These are phyloP conservation scores for Buathra laborator DNA, from an alignment of 2,888 invertebrate genomes.

Conservation along the genomic window DNA sequence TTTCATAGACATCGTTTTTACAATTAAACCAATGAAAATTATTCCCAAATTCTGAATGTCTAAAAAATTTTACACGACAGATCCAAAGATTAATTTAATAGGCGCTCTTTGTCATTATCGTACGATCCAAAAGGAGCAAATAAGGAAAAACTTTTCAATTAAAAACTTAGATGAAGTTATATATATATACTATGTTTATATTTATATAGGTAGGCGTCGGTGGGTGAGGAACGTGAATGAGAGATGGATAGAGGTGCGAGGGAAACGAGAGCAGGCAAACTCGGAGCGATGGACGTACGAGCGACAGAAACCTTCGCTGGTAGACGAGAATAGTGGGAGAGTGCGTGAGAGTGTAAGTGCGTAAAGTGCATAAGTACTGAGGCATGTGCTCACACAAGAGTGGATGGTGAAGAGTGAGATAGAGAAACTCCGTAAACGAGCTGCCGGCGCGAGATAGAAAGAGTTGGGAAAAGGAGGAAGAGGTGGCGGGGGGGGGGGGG, in stretches of 20 bases:
- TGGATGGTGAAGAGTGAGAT: slow-evolving; percentile 44
- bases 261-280: slow-evolving; percentile 54
- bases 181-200: no score
- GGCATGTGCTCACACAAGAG: slow-evolving; percentile 55
- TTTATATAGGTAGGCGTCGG: neutral
- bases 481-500: slow-evolving; percentile 24
- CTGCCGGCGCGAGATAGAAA: slow-evolving; percentile 59
- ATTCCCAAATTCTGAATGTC: no score
- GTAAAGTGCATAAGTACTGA: slow-evolving; percentile 66
- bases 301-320: slow-evolving; percentile 36
- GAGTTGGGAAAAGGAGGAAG: slow-evolving; percentile 16
- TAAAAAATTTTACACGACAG: no score
- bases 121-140: no score
- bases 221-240: slow-evolving; percentile 30
- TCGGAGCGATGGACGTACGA: slow-evolving; percentile 1
- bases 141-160: no score
- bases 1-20: no score
- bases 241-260: slow-evolving; percentile 28
- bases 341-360: slow-evolving; percentile 65
- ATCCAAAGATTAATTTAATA: no score
- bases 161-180: no score
- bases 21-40: no score
- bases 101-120: no score
- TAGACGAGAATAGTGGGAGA: slow-evolving; percentile 62
- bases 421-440: slow-evolving; percentile 51